Conservation (phyloP, 2,113 vertebrate genomes). For the Ellobius talpinus region DNA sequence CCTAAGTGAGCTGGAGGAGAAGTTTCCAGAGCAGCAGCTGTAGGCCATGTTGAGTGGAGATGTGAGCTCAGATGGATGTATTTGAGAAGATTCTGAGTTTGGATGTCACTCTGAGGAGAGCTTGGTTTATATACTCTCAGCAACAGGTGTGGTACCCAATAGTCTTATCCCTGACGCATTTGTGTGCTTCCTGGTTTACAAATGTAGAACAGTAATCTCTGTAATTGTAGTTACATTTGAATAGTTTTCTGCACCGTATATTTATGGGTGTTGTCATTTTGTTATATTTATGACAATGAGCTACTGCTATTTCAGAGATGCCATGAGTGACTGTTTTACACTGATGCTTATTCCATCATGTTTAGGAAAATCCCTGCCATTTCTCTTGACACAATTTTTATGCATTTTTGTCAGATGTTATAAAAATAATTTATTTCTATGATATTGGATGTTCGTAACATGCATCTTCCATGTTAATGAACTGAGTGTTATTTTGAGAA, state of each 20-base stretch:
- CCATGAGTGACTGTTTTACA: background rate
- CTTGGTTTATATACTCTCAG: background rate
- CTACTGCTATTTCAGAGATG: background rate
- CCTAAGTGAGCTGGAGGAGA: background rate
- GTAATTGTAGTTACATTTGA: slow-evolving; percentile 36
- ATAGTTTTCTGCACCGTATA: background rate
- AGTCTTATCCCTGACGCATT: background rate
- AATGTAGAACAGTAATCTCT: background rate
- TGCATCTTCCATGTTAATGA: background rate
- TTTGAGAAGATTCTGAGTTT: background rate
- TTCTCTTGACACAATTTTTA: too few species aligned
- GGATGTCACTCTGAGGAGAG: background rate
- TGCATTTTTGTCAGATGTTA: too few species aligned
- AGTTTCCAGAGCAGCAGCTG: background rate
- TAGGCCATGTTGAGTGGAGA: slow-evolving; percentile 2
- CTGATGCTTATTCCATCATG: background rate
- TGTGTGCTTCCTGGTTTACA: background rate
- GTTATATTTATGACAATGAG: background rate
- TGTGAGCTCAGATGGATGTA: background rate
- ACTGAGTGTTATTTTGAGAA: background rate
- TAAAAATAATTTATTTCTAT: background rate
- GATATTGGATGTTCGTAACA: background rate
- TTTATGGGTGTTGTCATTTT: slow-evolving; percentile 28
- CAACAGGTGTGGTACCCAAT: slow-evolving; percentile 40
- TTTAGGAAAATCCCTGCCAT: too few species aligned